phyloP scores from a whole-genome alignment of 2,888 invertebrate genomes.

The Acronicta leporina region DNA sequence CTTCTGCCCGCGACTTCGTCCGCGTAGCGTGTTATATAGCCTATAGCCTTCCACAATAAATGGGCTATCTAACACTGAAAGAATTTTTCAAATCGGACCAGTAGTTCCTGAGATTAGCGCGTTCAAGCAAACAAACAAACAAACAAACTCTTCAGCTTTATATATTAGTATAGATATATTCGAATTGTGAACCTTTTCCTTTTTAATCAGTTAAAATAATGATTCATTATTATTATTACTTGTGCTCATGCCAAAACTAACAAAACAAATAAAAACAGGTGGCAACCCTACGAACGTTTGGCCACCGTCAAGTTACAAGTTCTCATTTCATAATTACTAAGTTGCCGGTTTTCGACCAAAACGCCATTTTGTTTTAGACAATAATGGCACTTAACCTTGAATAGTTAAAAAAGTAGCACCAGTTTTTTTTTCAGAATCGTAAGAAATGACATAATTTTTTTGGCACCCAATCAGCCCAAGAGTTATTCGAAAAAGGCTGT shows the following conservation, averaged over 20 bases:
- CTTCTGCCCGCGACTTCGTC: no score
- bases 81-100: no score
- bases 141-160: no score
- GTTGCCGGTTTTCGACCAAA: slow-evolving; percentile 36
- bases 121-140: no score
- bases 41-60: no score
- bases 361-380: slow-evolving; percentile 41
- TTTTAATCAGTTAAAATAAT: no score
- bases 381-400: slow-evolving; percentile 45
- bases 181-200: no score
- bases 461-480: background rate
- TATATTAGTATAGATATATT: no score
- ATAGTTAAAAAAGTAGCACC: slow-evolving; percentile 29
- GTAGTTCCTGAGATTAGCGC: no score
- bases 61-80: no score
- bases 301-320: slow-evolving; percentile 43
- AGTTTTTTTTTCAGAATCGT: slow-evolving; percentile 9
- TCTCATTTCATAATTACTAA: slow-evolving; percentile 52
- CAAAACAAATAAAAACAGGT: background rate
- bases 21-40: no score
- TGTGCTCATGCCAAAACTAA: background rate
- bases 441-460: slow-evolving; percentile 19
- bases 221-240: no score
- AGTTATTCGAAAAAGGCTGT: slow-evolving; percentile 8
- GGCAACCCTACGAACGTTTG: slow-evolving; percentile 27